These are phyloP conservation scores for Eupithecia pulchellata DNA, from an alignment of 2,888 invertebrate genomes.

Conservation along the genomic window DNA sequence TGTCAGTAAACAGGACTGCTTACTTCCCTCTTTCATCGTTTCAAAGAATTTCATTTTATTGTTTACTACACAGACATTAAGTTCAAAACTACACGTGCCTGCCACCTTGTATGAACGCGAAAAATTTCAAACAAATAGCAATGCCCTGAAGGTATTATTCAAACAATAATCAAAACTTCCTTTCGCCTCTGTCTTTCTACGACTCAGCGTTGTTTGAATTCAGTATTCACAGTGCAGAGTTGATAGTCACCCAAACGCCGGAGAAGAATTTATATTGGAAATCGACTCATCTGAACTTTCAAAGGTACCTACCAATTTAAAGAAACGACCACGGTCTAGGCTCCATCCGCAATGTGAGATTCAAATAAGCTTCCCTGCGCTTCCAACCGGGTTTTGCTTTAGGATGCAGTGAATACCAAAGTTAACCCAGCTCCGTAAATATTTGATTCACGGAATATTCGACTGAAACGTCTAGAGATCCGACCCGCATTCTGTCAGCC, in stretches of 20 bases:
- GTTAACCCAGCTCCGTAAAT: constrained; percentile 48
- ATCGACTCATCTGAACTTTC: constrained; percentile 45
- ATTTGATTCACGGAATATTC: constrained; percentile 52
- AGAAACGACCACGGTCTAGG: constrained; percentile 20
- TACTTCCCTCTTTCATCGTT: constrained; percentile 3
- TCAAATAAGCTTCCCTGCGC: constrained; percentile 31
- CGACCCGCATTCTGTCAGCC: constrained; percentile 47
- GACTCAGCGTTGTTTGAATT: constrained; percentile 61
- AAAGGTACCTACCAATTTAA: constrained; percentile 46
- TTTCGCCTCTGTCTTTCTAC: constrained; percentile 56
- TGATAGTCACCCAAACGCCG: constrained; percentile 44
- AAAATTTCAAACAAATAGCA: constrained; percentile 55
- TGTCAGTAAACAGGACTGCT: background rate
- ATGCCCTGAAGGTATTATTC: constrained; percentile 60
- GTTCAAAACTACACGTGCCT: constrained; percentile 1
- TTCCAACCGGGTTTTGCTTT: constrained; percentile 33
- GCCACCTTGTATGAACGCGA: constrained; percentile 21
- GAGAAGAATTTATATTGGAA: constrained; percentile 49
- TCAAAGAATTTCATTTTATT: background rate
- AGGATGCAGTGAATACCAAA: constrained; percentile 45
- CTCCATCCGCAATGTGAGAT: constrained; percentile 33
- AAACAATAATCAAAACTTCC: constrained; percentile 75
- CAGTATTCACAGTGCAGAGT: constrained; percentile 60
- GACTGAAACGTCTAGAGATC: constrained; percentile 44
- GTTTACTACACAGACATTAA: background rate